Conservation (phyloP, 2,113 vertebrate species). For the Ibidorhyncha struthersii region DNA sequence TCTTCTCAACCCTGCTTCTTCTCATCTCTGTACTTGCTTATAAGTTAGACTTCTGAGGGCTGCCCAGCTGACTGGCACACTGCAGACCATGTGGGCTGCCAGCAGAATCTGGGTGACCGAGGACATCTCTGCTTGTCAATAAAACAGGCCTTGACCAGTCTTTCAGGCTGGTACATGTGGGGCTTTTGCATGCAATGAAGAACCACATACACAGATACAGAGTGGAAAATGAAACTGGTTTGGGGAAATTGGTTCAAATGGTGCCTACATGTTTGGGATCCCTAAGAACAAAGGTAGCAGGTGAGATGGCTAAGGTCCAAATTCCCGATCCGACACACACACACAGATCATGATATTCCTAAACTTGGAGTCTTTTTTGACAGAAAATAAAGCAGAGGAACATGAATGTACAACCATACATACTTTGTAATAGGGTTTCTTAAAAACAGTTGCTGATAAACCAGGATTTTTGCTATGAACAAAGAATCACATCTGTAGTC, state of each 20-base stretch:
- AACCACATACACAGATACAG: neutral
- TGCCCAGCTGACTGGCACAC: neutral
- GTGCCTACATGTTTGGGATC: neutral
- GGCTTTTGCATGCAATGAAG: neutral
- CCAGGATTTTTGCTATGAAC: neutral
- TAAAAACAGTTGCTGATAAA: neutral
- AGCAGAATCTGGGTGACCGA: neutral
- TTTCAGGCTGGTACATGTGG: neutral
- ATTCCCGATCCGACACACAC: neutral
- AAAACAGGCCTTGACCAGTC: neutral
- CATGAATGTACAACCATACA: neutral
- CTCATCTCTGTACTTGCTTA: neutral
- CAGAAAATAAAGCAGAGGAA: neutral
- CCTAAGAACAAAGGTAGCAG: neutral
- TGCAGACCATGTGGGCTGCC: accelerated
- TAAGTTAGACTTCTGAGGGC: neutral
- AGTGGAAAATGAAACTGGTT: neutral
- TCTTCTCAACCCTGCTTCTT: neutral
- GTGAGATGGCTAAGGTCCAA: neutral
- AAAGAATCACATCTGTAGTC: neutral
- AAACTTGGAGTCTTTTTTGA: neutral
- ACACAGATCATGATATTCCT: neutral
- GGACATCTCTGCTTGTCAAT: neutral
- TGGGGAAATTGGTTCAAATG: neutral
- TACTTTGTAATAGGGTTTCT: neutral